These are phyloP conservation scores for Pomatorhinus ruficollis DNA, from an alignment of 2,113 vertebrate species.

Conservation along the genomic window DNA sequence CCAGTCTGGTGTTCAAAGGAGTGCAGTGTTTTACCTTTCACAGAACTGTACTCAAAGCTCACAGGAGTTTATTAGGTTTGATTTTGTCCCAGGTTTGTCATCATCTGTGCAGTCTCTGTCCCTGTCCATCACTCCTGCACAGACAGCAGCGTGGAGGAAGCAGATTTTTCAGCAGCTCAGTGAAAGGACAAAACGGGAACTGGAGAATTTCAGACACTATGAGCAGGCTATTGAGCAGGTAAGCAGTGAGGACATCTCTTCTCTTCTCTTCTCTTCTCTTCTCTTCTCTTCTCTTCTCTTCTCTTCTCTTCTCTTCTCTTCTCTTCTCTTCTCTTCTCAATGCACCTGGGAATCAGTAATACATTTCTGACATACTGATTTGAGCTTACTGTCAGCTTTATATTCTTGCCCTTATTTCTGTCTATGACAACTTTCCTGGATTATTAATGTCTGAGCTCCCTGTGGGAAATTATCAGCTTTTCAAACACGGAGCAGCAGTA, in stretches of 20 bases:
- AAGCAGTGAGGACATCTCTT: not conserved
- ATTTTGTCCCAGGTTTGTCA: conserved; percentile 74
- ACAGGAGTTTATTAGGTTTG: not conserved
- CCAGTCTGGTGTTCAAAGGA: not conserved
- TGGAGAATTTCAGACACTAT: conserved; percentile 92
- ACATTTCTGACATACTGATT: not conserved
- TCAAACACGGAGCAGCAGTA: not conserved
- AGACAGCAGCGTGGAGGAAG: conserved; percentile 88
- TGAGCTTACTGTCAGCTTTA: not conserved
- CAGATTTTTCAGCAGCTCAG: conserved; percentile 96
- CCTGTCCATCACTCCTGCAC: conserved; percentile 85
- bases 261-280: too few species aligned
- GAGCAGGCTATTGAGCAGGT: conserved; percentile 96
- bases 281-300: too few species aligned
- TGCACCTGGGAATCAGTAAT: not conserved
- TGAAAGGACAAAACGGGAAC: conserved; percentile 88
- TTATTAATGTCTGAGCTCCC: not conserved
- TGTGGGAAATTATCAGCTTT: not conserved
- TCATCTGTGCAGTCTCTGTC: conserved; percentile 84
- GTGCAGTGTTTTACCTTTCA: not conserved
- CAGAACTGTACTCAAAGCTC: not conserved
- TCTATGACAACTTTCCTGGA: not conserved
- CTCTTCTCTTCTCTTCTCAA: too few species aligned
- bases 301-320: too few species aligned
- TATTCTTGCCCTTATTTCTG: not conserved